Evolutionary conservation across 2,797 vertebrate genomes (phyloP), one percentile per base, ranked within the genome.

Genomic region (Cryptoblepharus egeriae): DNA sequence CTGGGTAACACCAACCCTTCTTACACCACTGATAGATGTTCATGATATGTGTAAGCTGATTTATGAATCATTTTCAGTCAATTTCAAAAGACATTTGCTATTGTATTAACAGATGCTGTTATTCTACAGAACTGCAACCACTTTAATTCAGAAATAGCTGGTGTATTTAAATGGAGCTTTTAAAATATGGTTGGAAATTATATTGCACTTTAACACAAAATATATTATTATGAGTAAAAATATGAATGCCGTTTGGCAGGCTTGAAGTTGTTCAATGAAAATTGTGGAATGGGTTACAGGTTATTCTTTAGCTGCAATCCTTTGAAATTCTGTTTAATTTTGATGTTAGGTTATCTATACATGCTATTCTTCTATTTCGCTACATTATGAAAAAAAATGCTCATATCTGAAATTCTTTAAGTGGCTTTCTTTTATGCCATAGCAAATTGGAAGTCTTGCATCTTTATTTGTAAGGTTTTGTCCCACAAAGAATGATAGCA

Each of bases 311-410:
- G 15, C 20, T 8, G 37, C 80, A 32, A 64, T 30, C 24, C 39
- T 57, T 85, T 89, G 80, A 77, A 91, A 80, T 86, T 85, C 77
- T 65, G 75, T 52, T 90, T 77, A n/a, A 32, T 55, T 69, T 87
- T 82, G 83, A 42, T 81, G 77, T 88, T 77, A 84, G 52, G 45
- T 83, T 85, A 82, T 71, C 85, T 90, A 77, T 9, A 80, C 72
- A 35, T 89, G 87, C 83, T 89, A 80, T 64, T 88, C 73, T 91
- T 72, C 77, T 85, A 22, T 45, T 89, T 70, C 88, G 70, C 22
- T 60, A 57, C 80, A 75, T 81, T 90, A n/a, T n/a, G n/a, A 82
- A 84, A 76, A 86, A 55, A 0, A 0, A 18, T 18, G 10, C 20
- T 83, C 26, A 86, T 90, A 30, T 90, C 80, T 83, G 49, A 86